phyloP scores from a whole-genome alignment of 2,888 invertebrate genomes.

The Schizaphis graminum region DNA sequence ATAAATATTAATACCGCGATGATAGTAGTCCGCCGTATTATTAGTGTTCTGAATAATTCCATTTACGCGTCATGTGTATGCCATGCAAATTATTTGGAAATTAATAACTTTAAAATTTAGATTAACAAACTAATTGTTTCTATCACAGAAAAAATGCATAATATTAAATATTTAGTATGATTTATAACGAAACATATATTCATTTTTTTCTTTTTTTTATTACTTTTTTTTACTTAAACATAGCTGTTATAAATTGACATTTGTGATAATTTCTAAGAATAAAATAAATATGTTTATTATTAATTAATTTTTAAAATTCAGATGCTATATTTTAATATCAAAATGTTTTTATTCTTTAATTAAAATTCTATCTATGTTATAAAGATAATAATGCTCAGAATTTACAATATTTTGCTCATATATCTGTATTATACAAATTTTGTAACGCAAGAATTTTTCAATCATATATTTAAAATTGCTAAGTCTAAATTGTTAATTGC shows the following conservation, averaged over 20 bases:
- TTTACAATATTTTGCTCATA: neutral
- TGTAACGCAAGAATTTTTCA: neutral
- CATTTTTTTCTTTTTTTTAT: neutral
- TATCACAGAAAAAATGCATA: neutral
- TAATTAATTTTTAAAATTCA: neutral
- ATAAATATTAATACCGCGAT: slow-evolving; percentile 29
- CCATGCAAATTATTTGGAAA: neutral
- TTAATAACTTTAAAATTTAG: neutral
- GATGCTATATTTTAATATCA: neutral
- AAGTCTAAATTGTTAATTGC: neutral
- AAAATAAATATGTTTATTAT: neutral
- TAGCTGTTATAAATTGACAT: neutral
- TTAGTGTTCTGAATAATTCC: slow-evolving; percentile 5
- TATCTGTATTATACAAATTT: neutral
- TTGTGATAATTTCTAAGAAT: neutral
- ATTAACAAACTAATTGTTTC: neutral
- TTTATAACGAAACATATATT: neutral
- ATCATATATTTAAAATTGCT: neutral
- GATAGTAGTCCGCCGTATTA: neutral
- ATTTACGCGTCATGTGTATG: neutral
- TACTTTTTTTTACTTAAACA: too few species aligned
- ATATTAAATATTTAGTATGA: neutral
- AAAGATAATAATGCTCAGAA: neutral
- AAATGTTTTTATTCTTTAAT: neutral
- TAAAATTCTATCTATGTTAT: neutral